A percentile compares a stretch with the other conserved stretches of the same genome.
Conservation (phyloP, 2,113 vertebrate genomes). For the Cyanistes caeruleus region DNA sequence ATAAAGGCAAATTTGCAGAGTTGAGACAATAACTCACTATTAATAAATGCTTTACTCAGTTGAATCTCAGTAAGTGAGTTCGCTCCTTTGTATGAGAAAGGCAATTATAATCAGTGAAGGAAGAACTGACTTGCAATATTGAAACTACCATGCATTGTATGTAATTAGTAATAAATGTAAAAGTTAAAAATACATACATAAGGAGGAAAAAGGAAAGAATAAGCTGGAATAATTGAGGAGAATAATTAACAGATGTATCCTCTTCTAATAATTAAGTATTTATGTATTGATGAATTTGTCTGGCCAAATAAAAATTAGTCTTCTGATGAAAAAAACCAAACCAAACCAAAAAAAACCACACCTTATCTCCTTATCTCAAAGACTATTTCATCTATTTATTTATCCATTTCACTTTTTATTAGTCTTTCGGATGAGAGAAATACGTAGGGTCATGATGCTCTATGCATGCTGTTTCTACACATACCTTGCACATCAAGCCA, state of each 20-base stretch:
- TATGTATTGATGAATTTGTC: neutral
- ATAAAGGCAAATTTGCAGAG: neutral
- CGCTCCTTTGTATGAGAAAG: neutral
- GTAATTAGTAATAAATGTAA: neutral
- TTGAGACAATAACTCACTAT: neutral
- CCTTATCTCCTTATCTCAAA: neutral
- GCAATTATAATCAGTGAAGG: neutral
- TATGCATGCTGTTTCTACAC: rapidly evolving
- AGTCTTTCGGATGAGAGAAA: neutral
- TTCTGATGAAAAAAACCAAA: neutral
- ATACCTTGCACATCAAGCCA: rapidly evolving
- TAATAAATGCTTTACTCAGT: neutral
- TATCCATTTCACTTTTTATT: neutral
- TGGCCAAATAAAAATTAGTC: neutral
- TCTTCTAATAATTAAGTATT: neutral
- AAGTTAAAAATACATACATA: neutral
- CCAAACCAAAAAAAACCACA: neutral
- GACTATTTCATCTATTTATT: neutral
- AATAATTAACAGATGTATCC: neutral
- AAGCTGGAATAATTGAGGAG: neutral
- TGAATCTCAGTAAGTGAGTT: neutral
- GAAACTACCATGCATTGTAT: neutral
- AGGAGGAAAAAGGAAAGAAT: neutral
- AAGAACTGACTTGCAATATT: neutral
- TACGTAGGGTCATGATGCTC: neutral